Evolutionary conservation across 1,140 invertebrate species (phyloP).

Genomic region (Neodiprion lecontei): DNA sequence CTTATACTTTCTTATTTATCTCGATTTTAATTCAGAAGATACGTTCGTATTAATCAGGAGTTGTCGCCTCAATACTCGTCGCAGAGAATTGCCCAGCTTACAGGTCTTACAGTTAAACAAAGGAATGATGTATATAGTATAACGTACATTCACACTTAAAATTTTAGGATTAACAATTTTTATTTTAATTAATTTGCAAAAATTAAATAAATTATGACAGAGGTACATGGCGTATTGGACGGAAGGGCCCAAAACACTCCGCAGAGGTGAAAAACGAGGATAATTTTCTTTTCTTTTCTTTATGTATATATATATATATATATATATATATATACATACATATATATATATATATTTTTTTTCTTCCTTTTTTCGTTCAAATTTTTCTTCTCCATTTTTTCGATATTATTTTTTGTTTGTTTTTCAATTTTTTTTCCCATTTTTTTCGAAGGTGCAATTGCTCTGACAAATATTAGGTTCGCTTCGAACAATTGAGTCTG

Average conservation of each 20-base stretch:
- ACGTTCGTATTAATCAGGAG: too few species aligned
- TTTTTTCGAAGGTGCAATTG: slow-evolving; percentile 46
- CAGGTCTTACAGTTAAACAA: too few species aligned
- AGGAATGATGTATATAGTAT: background rate
- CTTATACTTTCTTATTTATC: too few species aligned
- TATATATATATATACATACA: too few species aligned
- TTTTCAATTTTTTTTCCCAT: background rate
- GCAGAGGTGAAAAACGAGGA: slow-evolving; percentile 57
- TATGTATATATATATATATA: too few species aligned
- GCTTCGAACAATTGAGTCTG: slow-evolving; percentile 44
- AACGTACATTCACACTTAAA: slow-evolving; percentile 28
- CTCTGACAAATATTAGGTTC: slow-evolving; percentile 40
- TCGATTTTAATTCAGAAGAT: too few species aligned
- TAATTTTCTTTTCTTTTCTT: slow-evolving; percentile 29
- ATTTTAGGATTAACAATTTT: slow-evolving; percentile 61
- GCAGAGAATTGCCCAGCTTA: too few species aligned
- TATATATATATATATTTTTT: too few species aligned
- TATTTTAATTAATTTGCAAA: slow-evolving; percentile 60
- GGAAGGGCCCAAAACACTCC: slow-evolving; percentile 60
- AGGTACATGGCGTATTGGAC: slow-evolving; percentile 60
- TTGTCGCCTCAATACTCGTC: too few species aligned
- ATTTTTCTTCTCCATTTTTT: too few species aligned
- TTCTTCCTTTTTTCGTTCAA: too few species aligned
- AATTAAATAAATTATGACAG: slow-evolving; percentile 61
- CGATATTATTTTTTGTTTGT: background rate